phyloP scores from a whole-genome alignment of 2,113 vertebrate genomes.

The Muntiacus muntjak region DNA sequence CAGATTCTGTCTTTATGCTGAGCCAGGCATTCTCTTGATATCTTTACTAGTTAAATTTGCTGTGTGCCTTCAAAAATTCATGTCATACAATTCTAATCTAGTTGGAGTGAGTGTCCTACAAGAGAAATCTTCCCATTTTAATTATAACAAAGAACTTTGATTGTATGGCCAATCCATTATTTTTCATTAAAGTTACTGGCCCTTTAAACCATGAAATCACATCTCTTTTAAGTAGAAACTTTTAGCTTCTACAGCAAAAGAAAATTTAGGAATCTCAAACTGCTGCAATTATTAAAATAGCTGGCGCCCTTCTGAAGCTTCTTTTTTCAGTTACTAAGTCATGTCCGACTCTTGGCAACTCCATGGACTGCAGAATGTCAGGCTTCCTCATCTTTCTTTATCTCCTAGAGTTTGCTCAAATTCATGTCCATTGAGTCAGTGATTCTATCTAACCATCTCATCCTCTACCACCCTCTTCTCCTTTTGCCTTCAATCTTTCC shows the following conservation, averaged over 20 bases:
- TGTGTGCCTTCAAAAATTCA: neutral
- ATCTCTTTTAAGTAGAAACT: neutral
- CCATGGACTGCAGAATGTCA: neutral
- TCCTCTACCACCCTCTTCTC: neutral
- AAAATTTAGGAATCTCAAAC: neutral
- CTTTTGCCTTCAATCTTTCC: neutral
- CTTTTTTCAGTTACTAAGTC: neutral
- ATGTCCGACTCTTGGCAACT: neutral
- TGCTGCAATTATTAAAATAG: neutral
- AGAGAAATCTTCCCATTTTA: conserved; percentile 11
- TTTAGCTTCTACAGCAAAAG: neutral
- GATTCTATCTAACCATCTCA: neutral
- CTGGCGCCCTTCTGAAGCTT: neutral
- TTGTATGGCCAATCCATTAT: neutral
- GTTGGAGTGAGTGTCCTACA: neutral
- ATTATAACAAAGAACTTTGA: neutral
- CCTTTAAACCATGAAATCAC: neutral
- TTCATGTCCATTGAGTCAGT: neutral
- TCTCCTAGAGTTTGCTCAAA: neutral
- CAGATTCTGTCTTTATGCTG: neutral
- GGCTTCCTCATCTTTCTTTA: neutral
- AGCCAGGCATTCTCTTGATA: neutral
- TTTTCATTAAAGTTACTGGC: neutral
- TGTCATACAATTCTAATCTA: neutral
- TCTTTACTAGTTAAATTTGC: neutral